phyloP scores from a whole-genome alignment of 2,888 invertebrate genomes.

The Hirtodrosophila alboralis region DNA sequence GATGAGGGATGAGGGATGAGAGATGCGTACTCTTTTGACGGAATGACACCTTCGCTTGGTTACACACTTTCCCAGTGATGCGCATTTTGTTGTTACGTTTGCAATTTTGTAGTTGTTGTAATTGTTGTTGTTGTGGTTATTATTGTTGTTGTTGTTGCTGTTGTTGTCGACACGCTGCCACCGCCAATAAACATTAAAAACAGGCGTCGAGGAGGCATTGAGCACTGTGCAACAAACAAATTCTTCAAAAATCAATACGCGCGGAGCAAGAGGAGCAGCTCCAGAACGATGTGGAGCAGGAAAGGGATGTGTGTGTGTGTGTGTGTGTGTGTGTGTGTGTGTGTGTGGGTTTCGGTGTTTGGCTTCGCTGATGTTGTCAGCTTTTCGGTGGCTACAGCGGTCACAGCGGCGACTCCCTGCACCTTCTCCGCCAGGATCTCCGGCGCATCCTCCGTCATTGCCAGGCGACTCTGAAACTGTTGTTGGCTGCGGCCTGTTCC shows the following conservation, averaged over 20 bases:
- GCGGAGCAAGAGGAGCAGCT: background rate
- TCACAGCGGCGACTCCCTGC: conserved; percentile 38
- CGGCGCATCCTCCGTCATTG: conserved; percentile 23
- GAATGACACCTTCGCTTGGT: conserved; percentile 54
- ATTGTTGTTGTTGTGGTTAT: conserved; percentile 1
- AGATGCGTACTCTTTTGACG: conserved; percentile 32
- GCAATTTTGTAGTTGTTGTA: conserved; percentile 30
- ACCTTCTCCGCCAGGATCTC: conserved; percentile 4
- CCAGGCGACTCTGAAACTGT: conserved; percentile 48
- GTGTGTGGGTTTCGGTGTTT: conserved; percentile 46
- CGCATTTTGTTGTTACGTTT: conserved; percentile 29
- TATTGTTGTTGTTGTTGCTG: conserved; percentile 23
- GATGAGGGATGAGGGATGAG: conserved; percentile 6
- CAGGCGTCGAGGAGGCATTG: conserved; percentile 38
- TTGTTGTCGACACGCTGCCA: conserved; percentile 46
- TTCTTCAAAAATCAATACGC: conserved; percentile 70
- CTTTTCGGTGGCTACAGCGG: conserved; percentile 64
- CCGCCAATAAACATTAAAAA: conserved; percentile 73
- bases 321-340: conserved; percentile 6
- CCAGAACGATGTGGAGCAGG: conserved; percentile 1
- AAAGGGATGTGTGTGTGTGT: conserved; percentile 1
- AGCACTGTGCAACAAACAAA: conserved; percentile 45
- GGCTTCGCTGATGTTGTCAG: conserved; percentile 69
- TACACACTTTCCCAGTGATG: conserved; percentile 49
- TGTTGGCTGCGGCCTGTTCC: conserved; percentile 69